Evolutionary conservation across 2,797 vertebrate genomes (phyloP), one percentile per base, ranked within the genome.

Genomic region (Sylvilagus floridanus): DNA sequence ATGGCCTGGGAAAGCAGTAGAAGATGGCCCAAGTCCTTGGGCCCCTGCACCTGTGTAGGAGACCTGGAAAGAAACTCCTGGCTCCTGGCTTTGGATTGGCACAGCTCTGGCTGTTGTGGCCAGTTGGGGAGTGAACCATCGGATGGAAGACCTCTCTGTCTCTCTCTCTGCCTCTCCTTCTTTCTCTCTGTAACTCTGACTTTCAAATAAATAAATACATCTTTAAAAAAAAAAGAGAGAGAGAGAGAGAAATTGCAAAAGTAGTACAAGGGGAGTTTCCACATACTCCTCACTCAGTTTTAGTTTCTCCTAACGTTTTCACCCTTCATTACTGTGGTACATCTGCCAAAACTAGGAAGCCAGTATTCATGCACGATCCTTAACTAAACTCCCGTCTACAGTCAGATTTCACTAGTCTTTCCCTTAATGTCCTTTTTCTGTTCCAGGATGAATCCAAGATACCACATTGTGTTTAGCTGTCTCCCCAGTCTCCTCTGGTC

Each of bases 271-370:
- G 22, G 84, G n/a, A 69, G 54, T 76, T 82, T 62, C 17, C 54
- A 65, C 11, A 4, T 42, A 47, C 21, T 83, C 35, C 65, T 28
- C 22, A 63, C 37, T 75, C n/a, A 21, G 68, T 57, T 90, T 77
- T 47, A 19, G 24, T 66, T 65, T 47, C 54, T 28, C 68, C 73
- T 76, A 52, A 86, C 1, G 11, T 71, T 63, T 73, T n/a, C 84
- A 32, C 54, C 32, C 69, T 69, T 47, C 22, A 6, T 84, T 84
- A 84, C 73, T 16, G 7, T 47, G 32, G 37, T 35, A 68, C 50
- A 76, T 93, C 93, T 86, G 52, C 82, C 12, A 75, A 88, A 92
- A 94, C n/a, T 84, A n/a, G 90, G 63, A 88, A 50, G 75, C 88
- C 42, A 47, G n/a, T 42, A 13, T 26, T n/a, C 21, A n/a, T 50